Percentiles rank a stretch among this genome's conserved stretches.
These are phyloP conservation scores for Lydus trimaculatus DNA, from an alignment of 2,888 invertebrate species.

Conservation along the genomic window DNA sequence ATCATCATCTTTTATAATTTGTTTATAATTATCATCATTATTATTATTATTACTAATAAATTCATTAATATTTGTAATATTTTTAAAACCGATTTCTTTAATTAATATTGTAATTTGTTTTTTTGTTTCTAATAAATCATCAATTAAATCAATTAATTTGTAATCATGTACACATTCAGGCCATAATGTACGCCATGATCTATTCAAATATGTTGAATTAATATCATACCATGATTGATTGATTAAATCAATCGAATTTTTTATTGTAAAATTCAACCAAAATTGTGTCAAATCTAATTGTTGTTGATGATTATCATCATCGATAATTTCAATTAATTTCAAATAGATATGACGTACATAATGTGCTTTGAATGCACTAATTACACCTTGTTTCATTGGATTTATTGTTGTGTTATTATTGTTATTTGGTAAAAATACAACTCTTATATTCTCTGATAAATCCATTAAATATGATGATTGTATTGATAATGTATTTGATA, in stretches of 20 bases:
- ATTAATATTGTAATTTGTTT: neutral
- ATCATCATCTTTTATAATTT: neutral
- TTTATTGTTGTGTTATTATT: neutral
- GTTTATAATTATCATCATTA: neutral
- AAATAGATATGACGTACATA: neutral
- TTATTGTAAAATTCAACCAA: neutral
- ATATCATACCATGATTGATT: neutral
- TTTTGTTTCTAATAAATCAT: neutral
- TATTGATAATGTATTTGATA: neutral
- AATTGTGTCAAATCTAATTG: neutral
- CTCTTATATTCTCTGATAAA: neutral
- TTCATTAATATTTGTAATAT: neutral
- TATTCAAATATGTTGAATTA: neutral
- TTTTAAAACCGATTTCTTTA: neutral
- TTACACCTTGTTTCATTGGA: neutral
- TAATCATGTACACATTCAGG: neutral
- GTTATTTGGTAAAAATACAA: neutral
- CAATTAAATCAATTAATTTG: neutral
- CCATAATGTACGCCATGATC: neutral
- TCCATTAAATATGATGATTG: neutral
- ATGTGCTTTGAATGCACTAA: neutral
- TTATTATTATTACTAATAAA: neutral
- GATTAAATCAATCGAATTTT: neutral
- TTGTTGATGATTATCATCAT: neutral
- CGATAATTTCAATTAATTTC: neutral